Evolutionary conservation across 1,140 invertebrate genomes (phyloP), one percentile per base, ranked within the genome.

Genomic region (Megathymus violae): DNA sequence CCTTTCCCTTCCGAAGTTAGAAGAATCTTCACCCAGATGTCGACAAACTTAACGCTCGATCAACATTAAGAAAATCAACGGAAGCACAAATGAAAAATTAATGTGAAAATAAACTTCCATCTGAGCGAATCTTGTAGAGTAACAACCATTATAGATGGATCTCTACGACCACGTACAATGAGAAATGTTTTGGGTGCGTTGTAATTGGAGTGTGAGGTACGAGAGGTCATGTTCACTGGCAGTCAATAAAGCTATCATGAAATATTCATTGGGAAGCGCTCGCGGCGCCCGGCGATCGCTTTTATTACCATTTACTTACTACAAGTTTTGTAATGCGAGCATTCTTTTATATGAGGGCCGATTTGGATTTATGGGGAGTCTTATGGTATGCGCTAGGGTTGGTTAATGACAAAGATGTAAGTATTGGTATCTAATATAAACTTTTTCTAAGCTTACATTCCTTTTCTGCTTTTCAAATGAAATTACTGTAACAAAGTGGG

Each of bases 51-150:
- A 59, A n/a, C 54, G 15, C 27, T 59, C 54, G 46, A 46, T 59
- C 41, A 46, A 59, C 54, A 59, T 59, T 59, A 59, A 27, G 54
- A 46, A 59, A 59, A 59, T 59, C 54, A 59, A 59, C 27, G 54
- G 54, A 1, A 59, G 19, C 54, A 44, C 25, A 46, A 59, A 31
- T 43, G 54, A 31, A 46, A 59, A 59, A 59, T 43, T 59, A 59
- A 59, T 59, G 54, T 17, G 54, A 59, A 59, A 47, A 59, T 46
- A 59, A 59, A 59, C 41, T 59, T 59, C 54, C 27, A 58, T 58
- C 25, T 13, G 27, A 36, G 25, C 27, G 41, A 44, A 58, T 58
- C 14, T 34, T 46, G 41, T 34, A 46, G 3, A 17, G 46, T 58
- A 46, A 43, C 54, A 36, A 7, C 54, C 41, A 58, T n/a, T 58